A percentile compares a stretch with the other conserved stretches of the same genome.
Evolutionary conservation across 2,113 vertebrate species (phyloP).

Genomic region (Crotalus viridis): DNA sequence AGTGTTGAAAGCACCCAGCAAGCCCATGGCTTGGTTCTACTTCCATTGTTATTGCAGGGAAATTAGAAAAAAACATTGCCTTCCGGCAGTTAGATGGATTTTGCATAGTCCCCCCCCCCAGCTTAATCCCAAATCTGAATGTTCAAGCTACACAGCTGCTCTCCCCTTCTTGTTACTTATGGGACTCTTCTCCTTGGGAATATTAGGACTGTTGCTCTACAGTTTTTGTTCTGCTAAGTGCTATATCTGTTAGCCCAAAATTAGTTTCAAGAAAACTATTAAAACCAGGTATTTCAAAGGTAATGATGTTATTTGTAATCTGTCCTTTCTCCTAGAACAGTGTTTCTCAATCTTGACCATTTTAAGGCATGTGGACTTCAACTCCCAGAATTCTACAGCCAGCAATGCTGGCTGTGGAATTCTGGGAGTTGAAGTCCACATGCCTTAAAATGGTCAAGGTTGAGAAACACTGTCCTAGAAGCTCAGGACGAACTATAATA

Average conservation of each 20-base stretch:
- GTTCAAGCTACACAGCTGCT: not conserved
- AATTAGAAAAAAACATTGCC: not conserved
- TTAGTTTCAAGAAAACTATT: not conserved
- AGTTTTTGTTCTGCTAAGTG: not conserved
- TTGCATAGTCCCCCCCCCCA: not conserved
- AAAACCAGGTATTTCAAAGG: not conserved
- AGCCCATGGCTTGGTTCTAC: not conserved
- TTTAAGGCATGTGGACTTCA: too few species aligned
- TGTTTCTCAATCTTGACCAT: too few species aligned
- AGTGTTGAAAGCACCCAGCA: slow-evolving; percentile 9
- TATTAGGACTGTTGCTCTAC: not conserved
- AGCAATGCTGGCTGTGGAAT: too few species aligned
- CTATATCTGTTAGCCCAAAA: not conserved
- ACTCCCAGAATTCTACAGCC: too few species aligned
- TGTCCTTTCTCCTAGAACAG: not conserved
- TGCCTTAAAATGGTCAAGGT: too few species aligned
- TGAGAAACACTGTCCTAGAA: too few species aligned
- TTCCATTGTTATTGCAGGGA: not conserved
- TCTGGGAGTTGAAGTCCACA: too few species aligned
- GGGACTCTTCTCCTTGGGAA: not conserved
- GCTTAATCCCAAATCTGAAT: not conserved
- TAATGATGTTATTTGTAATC: too few species aligned
- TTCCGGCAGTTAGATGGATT: not conserved
- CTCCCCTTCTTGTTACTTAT: not conserved
- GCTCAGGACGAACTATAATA: not conserved